phyloP scores from a whole-genome alignment of 2,797 vertebrate species.

The Chromis chromis region DNA sequence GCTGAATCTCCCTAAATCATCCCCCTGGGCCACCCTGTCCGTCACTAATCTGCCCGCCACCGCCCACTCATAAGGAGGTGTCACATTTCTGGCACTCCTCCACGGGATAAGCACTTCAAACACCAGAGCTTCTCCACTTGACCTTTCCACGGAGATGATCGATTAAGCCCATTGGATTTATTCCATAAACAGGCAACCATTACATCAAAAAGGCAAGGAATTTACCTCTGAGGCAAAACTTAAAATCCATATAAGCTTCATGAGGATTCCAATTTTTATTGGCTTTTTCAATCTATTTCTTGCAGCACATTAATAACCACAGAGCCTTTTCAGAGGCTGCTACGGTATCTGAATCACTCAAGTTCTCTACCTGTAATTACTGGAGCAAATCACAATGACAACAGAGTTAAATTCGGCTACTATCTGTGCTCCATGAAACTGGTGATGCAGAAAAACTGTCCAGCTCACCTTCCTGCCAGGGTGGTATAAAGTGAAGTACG shows the following conservation, averaged over 20 bases:
- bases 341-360: slow-evolving; percentile 53
- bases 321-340: slow-evolving; percentile 46
- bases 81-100: slow-evolving; percentile 83
- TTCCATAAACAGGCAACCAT: slow-evolving; percentile 81
- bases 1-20: slow-evolving; percentile 80
- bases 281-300: slow-evolving; percentile 72
- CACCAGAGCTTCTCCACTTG: slow-evolving; percentile 79
- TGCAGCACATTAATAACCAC: slow-evolving; percentile 69
- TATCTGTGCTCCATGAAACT: slow-evolving; percentile 63
- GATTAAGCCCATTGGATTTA: slow-evolving; percentile 81
- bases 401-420: slow-evolving; percentile 56
- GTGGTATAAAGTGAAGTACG: slow-evolving; percentile 15
- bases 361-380: slow-evolving; percentile 67
- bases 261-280: slow-evolving; percentile 71
- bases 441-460: slow-evolving; percentile 65
- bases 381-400: slow-evolving; percentile 68
- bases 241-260: slow-evolving; percentile 78
- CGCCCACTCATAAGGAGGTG: slow-evolving; percentile 79
- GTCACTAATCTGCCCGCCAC: slow-evolving; percentile 80
- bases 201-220: slow-evolving; percentile 79
- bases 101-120: slow-evolving; percentile 83
- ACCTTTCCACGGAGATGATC: slow-evolving; percentile 83
- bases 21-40: slow-evolving; percentile 79
- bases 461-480: slow-evolving; percentile 32
- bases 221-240: slow-evolving; percentile 81